Conservation (phyloP, 2,113 vertebrate genomes). For the Aplodontia rufa region DNA sequence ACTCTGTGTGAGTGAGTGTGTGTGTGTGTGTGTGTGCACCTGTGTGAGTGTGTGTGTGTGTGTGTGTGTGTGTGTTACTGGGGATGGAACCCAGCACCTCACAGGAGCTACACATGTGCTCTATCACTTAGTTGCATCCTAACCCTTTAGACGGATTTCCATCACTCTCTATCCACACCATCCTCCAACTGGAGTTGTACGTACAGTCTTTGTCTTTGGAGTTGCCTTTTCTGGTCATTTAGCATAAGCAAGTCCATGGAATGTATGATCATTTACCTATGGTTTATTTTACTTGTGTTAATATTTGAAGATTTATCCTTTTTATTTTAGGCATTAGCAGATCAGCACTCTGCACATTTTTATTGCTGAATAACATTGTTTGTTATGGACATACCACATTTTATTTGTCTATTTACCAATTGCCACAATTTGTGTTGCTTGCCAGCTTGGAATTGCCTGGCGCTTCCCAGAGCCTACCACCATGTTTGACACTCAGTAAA, state of each 20-base stretch:
- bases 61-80: neutral
- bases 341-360: too few species aligned
- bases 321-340: too few species aligned
- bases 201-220: accelerated
- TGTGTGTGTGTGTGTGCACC: too few species aligned
- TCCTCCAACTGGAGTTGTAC: neutral
- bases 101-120: neutral
- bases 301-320: neutral
- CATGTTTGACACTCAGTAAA: neutral
- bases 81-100: neutral
- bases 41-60: neutral
- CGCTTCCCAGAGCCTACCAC: neutral
- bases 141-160: neutral
- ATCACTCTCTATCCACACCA: neutral
- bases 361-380: accelerated
- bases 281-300: neutral
- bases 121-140: neutral
- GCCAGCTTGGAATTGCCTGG: neutral
- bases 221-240: neutral
- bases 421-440: neutral
- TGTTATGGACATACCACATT: too few species aligned
- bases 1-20: neutral
- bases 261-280: neutral
- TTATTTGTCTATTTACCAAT: neutral
- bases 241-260: neutral